Base-by-base conservation (phyloP, 2,113 vertebrate species). In the Nicator chloris region DNA sequence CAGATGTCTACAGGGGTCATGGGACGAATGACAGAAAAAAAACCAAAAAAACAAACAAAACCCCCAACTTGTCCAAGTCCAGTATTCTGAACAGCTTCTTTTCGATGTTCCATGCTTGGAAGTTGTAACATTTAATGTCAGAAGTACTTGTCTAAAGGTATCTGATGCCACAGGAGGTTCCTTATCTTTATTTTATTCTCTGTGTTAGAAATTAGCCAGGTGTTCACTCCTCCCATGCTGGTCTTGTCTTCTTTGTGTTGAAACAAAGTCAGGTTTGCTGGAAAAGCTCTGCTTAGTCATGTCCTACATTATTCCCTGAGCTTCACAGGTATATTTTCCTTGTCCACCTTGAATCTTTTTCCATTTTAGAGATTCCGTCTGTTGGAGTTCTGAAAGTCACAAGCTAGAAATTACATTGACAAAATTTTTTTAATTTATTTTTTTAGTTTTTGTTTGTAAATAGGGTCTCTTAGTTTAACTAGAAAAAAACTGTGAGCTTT, bases 121-220 rank as follows among this genome's bases (percentile, higher is more conserved):
- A 19, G 3, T 9, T 42, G 13, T 4, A 21, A 50, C 0, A 1
- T 50, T 65, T 73, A 54, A 7, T 4, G 27, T 24, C 28, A 82
- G 30, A 45, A 50, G 5, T 35, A 21, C 27, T 77, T 39, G 26
- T 18, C 30, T 56, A 30, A 70, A 60, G 5, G 10, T 4, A 39
- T 7, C 13, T 66, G 15, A 23, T 61, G n/a, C 13, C 26, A 49
- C 15, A 10, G 1, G 2, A 61, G 6, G n/a, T 45, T 89, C 12
- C 4, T 64, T 23, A 3, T 18, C 39, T n/a, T n/a, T 23, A 6
- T 50, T 82, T 82, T 33, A 10, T 35, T 22, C 19, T 44, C 6
- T 33, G 2, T 20, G 21, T 54, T 60, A 26, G 9, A 7, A 11
- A 13, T 54, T 31, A 68, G 13, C 2, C 0, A 0, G 1, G 0